Evolutionary conservation across 2,113 vertebrate genomes (phyloP).

Genomic region (Bos javanicus): DNA sequence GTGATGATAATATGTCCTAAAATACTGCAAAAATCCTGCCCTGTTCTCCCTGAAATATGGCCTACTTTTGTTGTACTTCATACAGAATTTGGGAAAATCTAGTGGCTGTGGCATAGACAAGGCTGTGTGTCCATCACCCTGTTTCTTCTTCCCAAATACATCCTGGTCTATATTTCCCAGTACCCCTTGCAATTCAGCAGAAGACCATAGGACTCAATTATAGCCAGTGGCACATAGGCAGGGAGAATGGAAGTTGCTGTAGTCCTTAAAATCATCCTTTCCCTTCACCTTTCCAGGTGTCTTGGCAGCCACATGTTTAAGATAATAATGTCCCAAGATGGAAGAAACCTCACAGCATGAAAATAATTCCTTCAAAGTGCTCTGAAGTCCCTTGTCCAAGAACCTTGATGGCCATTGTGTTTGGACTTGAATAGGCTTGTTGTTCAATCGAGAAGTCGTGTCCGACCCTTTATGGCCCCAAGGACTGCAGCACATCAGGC

Average conservation of each 20-base stretch:
- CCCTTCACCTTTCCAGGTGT: background rate
- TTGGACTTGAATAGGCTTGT: background rate
- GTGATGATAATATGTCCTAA: background rate
- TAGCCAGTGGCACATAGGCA: background rate
- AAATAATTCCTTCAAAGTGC: background rate
- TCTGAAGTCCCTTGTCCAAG: background rate
- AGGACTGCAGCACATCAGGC: background rate
- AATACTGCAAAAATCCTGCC: background rate
- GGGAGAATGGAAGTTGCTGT: background rate
- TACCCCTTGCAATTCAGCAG: background rate
- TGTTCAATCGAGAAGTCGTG: background rate
- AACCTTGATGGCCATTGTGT: background rate
- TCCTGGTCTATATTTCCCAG: background rate
- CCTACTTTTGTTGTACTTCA: background rate
- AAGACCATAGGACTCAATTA: background rate
- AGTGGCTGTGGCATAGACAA: accelerated
- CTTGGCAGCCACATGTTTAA: background rate
- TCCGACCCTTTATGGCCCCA: background rate
- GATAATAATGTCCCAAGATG: background rate
- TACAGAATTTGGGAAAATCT: accelerated
- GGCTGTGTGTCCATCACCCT: background rate
- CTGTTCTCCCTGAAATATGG: background rate
- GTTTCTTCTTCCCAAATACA: background rate
- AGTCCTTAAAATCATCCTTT: background rate
- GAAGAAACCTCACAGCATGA: background rate